Conservation (phyloP, 1,140 invertebrate genomes). For the Lamellibrachia luymesi region DNA sequence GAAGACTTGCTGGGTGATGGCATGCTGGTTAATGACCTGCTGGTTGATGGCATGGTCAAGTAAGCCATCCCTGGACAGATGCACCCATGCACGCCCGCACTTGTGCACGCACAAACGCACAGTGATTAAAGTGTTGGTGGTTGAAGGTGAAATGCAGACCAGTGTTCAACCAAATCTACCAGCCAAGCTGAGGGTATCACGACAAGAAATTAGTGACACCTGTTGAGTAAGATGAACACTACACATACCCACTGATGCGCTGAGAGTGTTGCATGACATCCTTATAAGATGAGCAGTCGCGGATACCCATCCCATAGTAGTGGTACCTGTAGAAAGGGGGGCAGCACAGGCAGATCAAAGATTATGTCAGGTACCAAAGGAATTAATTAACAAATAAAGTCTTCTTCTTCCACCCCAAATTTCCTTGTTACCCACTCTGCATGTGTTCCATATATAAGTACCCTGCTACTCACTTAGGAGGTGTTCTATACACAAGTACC, state of each 20-base stretch:
- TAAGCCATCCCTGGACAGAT: too few species aligned
- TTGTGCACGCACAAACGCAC: neutral
- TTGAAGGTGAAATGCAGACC: neutral
- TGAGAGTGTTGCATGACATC: slow-evolving; percentile 53
- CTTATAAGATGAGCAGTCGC: slow-evolving; percentile 58
- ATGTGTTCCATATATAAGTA: neutral
- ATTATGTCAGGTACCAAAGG: neutral
- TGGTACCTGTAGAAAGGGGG: slow-evolving; percentile 55
- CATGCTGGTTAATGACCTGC: too few species aligned
- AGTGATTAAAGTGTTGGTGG: neutral
- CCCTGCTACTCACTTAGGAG: neutral
- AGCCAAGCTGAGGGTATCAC: neutral
- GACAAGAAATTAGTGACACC: neutral
- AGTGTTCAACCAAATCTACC: neutral
- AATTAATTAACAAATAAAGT: neutral
- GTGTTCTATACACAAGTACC: neutral
- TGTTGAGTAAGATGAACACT: neutral
- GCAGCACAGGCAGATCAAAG: neutral
- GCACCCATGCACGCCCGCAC: neutral
- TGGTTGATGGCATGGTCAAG: too few species aligned
- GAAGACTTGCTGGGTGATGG: too few species aligned
- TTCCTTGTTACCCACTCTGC: too few species aligned
- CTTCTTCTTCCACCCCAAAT: neutral
- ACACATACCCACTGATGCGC: neutral
- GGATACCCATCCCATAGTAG: slow-evolving; percentile 62